Evolutionary conservation across 2,113 vertebrate species (phyloP), one percentile per base, ranked within the genome.

Genomic region (Scytalopus superciliaris): DNA sequence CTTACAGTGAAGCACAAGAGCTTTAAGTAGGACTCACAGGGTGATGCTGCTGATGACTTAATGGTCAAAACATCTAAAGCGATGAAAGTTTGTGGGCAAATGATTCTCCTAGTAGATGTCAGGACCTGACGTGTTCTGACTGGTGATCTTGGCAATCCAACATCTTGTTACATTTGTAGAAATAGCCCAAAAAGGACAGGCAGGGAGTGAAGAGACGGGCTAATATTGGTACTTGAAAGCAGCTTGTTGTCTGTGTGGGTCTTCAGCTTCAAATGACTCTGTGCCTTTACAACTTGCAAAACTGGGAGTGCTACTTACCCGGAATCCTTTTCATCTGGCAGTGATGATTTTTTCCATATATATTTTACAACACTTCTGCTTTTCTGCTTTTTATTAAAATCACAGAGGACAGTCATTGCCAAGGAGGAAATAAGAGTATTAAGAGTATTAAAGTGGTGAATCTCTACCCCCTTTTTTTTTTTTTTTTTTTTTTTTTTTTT

Each of bases 351-450:
- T 89, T 87, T 79, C 64, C 11, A 78, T 52, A 50, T 50, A 18
- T 63, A 39, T 79, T 88, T 74, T 76, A 44, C 62, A 72, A 62
- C 8, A 25, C 2, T 79, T 94, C 53, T 92, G 45, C 1, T 93
- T 88, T 79, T 94, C 53, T 92, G 45, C 1, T 93, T 88, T 84
- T 85, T 73, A 90, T 84, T 93, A 85, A 56, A 89, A 91, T 75
- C 31, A 14, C 7, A 4, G 75, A 73, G 35, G 50, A 52, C 4
- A 30, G 33, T 60, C 14, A 24, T 90, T 87, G 79, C 78, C 39
- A 72, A 77, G 49, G 31, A 87, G 72, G 66, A 96, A 91, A 91
- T 62, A 85, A 47, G 40, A 82, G 27, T 39, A 35, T 55, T 62
- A 85, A 47, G 40, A 82, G 27, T 39, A 35, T 55, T 62, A 33